A percentile compares a stretch with the other conserved stretches of the same genome.
Conservation (phyloP, 2,888 invertebrate genomes). For the Pristionchus arcanus region DNA sequence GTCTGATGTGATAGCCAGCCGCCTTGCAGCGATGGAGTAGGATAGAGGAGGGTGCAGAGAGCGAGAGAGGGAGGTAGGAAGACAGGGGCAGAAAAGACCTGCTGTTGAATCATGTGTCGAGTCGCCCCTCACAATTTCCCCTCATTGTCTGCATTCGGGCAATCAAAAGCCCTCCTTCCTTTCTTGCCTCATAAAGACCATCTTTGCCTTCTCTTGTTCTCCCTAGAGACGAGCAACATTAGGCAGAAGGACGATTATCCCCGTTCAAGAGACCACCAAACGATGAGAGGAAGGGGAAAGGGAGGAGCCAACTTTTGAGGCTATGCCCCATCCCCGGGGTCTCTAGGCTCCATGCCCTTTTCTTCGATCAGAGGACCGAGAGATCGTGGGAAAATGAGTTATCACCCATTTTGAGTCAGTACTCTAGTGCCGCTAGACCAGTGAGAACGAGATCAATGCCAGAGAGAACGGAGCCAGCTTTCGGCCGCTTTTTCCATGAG, state of each 20-base stretch:
- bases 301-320: neutral
- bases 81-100: neutral
- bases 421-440: neutral
- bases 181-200: neutral
- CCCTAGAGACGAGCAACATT: slow-evolving; percentile 34
- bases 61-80: neutral
- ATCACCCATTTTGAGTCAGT: too few species aligned
- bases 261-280: neutral
- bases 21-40: neutral
- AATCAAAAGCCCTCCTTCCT: neutral
- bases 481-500: neutral
- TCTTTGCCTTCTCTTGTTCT: neutral
- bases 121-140: neutral
- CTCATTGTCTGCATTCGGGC: neutral
- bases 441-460: neutral
- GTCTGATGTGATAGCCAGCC: slow-evolving; percentile 4
- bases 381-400: too few species aligned
- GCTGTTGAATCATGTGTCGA: slow-evolving; percentile 29
- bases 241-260: slow-evolving; percentile 1
- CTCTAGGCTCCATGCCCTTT: too few species aligned
- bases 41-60: slow-evolving; percentile 21
- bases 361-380: too few species aligned
- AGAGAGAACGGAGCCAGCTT: too few species aligned
- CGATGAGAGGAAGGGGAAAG: neutral
- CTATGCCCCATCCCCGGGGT: neutral